Percentiles rank a stretch among this genome's conserved stretches.
Conservation (phyloP, 2,888 invertebrate species). For the Sinotaia quadrata region DNA sequence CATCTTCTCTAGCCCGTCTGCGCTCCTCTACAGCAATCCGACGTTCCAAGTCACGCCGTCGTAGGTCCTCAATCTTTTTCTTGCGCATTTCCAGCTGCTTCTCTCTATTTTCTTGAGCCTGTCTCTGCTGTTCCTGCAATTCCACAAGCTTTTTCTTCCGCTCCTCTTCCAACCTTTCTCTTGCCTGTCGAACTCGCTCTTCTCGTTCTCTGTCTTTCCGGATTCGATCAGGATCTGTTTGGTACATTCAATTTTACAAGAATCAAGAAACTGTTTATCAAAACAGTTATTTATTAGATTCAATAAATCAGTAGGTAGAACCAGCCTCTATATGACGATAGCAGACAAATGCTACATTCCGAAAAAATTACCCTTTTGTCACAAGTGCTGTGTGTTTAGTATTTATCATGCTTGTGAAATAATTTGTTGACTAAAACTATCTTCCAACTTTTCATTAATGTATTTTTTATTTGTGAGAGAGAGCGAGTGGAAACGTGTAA, state of each 20-base stretch:
- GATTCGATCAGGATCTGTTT: constrained; percentile 49
- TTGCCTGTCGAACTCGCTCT: constrained; percentile 54
- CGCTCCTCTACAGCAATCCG: constrained; percentile 62
- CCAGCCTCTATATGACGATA: too few species aligned
- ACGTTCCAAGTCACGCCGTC: constrained; percentile 59
- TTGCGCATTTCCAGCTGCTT: constrained; percentile 61
- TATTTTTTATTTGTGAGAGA: too few species aligned
- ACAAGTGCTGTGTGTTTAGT: too few species aligned
- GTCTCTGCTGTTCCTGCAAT: constrained; percentile 59
- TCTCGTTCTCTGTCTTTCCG: constrained; percentile 62
- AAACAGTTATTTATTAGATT: background rate
- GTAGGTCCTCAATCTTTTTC: constrained; percentile 61
- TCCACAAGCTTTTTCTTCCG: constrained; percentile 60
- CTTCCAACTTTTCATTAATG: too few species aligned
- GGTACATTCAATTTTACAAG: constrained; percentile 12
- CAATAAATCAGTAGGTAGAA: too few species aligned
- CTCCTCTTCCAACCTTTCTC: constrained; percentile 58
- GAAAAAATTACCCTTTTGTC: too few species aligned
- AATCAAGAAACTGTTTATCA: background rate
- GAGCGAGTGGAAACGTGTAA: too few species aligned
- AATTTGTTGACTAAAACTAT: too few species aligned
- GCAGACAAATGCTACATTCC: too few species aligned
- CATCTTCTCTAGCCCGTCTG: constrained; percentile 52
- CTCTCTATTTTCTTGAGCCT: constrained; percentile 63
- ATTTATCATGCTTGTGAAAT: too few species aligned